phyloP scores from a whole-genome alignment of 2,888 invertebrate genomes.

The Mellilla xanthometata region DNA sequence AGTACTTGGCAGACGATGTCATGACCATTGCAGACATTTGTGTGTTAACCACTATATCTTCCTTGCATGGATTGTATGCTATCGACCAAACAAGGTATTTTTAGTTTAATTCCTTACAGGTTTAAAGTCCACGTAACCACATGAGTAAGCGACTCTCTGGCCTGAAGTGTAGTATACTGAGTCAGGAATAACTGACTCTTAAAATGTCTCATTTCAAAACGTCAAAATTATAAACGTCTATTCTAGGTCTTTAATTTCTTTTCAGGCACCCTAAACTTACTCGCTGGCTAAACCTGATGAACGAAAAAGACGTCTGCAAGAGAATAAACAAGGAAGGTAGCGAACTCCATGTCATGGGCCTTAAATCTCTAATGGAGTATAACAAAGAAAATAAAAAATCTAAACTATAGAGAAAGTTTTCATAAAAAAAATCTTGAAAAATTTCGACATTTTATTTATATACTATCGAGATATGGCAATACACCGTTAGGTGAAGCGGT shows the following conservation, averaged over 20 bases:
- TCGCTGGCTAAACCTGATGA: constrained; percentile 59
- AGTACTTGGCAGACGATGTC: constrained; percentile 55
- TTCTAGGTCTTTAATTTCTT: too few species aligned
- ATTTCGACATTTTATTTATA: constrained; percentile 34
- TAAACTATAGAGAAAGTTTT: constrained; percentile 39
- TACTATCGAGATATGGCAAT: constrained; percentile 32
- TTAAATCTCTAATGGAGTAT: constrained; percentile 53
- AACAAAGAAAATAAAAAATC: constrained; percentile 46
- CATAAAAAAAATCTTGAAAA: too few species aligned
- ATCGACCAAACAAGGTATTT: constrained; percentile 57
- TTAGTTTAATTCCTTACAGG: too few species aligned
- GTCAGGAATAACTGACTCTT: too few species aligned
- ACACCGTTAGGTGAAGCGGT: constrained; percentile 12
- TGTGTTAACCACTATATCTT: constrained; percentile 52
- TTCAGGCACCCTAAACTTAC: constrained; percentile 61
- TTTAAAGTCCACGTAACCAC: too few species aligned
- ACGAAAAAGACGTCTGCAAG: constrained; percentile 51
- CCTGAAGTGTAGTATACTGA: too few species aligned
- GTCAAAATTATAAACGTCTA: too few species aligned
- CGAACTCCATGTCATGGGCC: constrained; percentile 44
- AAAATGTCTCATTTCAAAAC: too few species aligned
- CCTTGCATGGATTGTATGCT: constrained; percentile 54
- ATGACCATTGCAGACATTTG: constrained; percentile 66
- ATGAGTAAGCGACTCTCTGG: too few species aligned
- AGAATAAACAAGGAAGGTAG: constrained; percentile 57